A percentile compares a stretch with the other conserved stretches of the same genome.
Conservation (phyloP, 2,888 invertebrate genomes). For the Protonemura montana region DNA sequence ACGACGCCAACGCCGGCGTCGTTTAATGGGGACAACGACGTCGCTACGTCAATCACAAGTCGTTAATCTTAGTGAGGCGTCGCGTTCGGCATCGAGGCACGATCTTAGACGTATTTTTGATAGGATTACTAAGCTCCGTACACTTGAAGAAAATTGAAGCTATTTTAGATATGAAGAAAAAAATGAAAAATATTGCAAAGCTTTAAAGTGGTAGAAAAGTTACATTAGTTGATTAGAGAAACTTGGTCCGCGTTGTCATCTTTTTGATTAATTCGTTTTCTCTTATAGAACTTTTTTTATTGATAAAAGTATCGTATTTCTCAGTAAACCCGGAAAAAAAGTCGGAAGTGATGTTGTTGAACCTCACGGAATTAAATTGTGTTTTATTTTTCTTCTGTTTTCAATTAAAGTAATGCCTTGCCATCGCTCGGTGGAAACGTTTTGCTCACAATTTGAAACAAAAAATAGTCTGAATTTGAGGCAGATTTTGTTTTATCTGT, state of each 20-base stretch:
- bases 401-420: too few relatives aligned
- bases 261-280: slow-evolving; percentile 14
- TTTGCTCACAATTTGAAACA: too few relatives aligned
- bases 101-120: neutral
- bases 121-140: neutral
- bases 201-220: neutral
- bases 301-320: neutral
- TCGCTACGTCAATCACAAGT: neutral
- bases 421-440: too few relatives aligned
- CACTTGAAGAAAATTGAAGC: slow-evolving; percentile 17
- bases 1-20: too few relatives aligned
- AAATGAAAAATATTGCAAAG: neutral
- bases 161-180: too few relatives aligned
- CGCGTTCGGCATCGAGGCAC: neutral
- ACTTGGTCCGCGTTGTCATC: neutral
- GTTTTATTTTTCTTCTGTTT: neutral
- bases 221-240: slow-evolving; percentile 13
- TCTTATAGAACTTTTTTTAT: neutral
- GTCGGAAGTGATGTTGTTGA: neutral
- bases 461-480: too few relatives aligned
- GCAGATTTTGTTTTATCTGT: too few relatives aligned
- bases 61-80: neutral
- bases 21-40: neutral
- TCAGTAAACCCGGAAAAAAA: neutral
- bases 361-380: neutral